These are phyloP conservation scores for Pseudorasbora parva DNA, from an alignment of 2,113 vertebrate species.

Conservation along the genomic window DNA sequence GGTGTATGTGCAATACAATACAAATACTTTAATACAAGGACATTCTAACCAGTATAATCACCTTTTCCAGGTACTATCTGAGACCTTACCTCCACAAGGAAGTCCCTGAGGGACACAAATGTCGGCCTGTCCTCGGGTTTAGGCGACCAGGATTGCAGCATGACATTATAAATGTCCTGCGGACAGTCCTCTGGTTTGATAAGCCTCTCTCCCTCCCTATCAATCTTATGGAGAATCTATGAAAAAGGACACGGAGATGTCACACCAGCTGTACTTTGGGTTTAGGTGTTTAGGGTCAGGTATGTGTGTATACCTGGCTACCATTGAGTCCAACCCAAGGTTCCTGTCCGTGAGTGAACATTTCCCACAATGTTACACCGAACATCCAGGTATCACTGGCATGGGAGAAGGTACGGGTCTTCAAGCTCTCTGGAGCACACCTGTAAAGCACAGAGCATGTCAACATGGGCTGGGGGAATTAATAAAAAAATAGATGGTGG, in stretches of 20 bases:
- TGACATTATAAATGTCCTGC: constrained; percentile 95
- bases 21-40: too few relatives aligned
- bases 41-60: not conserved
- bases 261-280: not conserved
- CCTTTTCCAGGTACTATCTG: not conserved
- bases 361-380: constrained; percentile 96
- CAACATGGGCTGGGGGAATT: not conserved
- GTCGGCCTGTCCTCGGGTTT: constrained; percentile 95
- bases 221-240: constrained; percentile 97
- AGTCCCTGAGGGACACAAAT: constrained; percentile 92
- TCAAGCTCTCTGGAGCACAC: constrained; percentile 97
- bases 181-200: constrained; percentile 92
- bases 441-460: constrained; percentile 66
- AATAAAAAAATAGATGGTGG: not conserved
- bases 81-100: constrained; percentile 87
- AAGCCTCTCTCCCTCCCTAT: constrained; percentile 91
- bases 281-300: not conserved
- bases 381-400: constrained; percentile 99
- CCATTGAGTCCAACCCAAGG: constrained; percentile 96
- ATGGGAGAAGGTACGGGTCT: constrained; percentile 94
- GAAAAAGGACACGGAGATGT: not conserved
- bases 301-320: constrained; percentile 83
- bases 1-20: not conserved
- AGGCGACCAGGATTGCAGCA: constrained; percentile 97
- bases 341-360: constrained; percentile 98